Percentiles rank a stretch among this genome's conserved stretches.
Evolutionary conservation across 2,113 vertebrate genomes (phyloP).

Genomic region (Apus apus): DNA sequence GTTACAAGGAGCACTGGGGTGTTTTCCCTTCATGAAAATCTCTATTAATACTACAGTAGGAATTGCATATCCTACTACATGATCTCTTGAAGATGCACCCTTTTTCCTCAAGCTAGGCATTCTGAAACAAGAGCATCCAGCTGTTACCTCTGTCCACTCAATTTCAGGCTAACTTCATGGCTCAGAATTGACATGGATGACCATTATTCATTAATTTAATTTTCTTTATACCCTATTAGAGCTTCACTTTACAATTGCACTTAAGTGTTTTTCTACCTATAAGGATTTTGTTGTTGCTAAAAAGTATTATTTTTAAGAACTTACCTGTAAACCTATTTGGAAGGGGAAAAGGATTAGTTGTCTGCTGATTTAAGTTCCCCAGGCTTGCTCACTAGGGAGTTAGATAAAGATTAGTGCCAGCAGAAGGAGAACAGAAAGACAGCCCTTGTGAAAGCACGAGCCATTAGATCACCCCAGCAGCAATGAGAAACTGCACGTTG

Average conservation of each 20-base stretch:
- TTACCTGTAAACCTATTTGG: background rate
- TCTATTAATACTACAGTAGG: background rate
- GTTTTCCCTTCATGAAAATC: background rate
- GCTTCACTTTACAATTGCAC: background rate
- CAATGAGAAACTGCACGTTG: background rate
- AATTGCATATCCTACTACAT: background rate
- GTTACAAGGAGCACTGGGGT: background rate
- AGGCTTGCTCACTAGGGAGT: background rate
- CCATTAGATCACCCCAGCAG: background rate
- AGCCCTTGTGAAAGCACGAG: background rate
- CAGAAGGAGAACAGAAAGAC: background rate
- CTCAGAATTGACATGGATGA: background rate
- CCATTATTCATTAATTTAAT: background rate
- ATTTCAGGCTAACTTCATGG: background rate
- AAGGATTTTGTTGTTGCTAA: background rate
- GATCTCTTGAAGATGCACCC: background rate
- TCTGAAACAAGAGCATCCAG: background rate
- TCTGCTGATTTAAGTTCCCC: background rate
- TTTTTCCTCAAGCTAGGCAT: background rate
- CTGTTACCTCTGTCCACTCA: background rate
- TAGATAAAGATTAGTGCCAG: background rate
- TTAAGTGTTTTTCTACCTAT: background rate
- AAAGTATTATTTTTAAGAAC: background rate
- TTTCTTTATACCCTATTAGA: background rate
- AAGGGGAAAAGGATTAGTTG: background rate